Evolutionary conservation across 1,140 invertebrate species (phyloP).

Genomic region (Apis cerana): DNA sequence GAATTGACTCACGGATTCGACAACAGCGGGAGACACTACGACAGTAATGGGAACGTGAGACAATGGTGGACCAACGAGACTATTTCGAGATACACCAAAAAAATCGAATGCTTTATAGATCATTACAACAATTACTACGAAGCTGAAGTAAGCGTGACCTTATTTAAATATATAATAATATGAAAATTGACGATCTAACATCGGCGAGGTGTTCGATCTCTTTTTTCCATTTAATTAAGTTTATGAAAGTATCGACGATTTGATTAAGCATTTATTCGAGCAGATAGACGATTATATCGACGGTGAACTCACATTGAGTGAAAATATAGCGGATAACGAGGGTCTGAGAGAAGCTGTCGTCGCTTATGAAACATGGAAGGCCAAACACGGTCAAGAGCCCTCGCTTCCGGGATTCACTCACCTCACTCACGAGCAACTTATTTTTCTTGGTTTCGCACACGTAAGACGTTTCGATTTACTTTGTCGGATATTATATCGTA

Average conservation of each 20-base stretch:
- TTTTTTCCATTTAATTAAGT: not conserved
- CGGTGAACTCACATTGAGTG: constrained; percentile 90
- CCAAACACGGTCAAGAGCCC: constrained; percentile 83
- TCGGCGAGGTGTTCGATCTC: not conserved
- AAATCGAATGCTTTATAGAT: constrained; percentile 92
- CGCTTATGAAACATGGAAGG: constrained; percentile 86
- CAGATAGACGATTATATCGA: constrained; percentile 84
- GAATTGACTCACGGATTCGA: constrained; percentile 94
- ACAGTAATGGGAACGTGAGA: constrained; percentile 87
- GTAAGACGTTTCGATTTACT: constrained; percentile 79
- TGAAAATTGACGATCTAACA: no score
- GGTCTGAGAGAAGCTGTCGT: constrained; percentile 90
- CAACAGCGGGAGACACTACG: constrained; percentile 87
- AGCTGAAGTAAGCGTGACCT: constrained; percentile 60
- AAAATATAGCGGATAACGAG: constrained; percentile 96
- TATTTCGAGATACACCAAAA: constrained; percentile 85
- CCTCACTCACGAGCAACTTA: constrained; percentile 90
- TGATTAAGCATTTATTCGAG: not conserved
- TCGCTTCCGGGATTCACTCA: constrained; percentile 89
- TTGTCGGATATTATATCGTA: no score
- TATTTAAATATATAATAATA: no score
- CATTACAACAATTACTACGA: constrained; percentile 91
- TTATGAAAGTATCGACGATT: not conserved
- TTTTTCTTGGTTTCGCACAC: constrained; percentile 94
- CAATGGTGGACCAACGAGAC: constrained; percentile 95